These are phyloP conservation scores for Eretmochelys imbricata DNA, from an alignment of 2,113 vertebrate genomes.

Conservation along the genomic window DNA sequence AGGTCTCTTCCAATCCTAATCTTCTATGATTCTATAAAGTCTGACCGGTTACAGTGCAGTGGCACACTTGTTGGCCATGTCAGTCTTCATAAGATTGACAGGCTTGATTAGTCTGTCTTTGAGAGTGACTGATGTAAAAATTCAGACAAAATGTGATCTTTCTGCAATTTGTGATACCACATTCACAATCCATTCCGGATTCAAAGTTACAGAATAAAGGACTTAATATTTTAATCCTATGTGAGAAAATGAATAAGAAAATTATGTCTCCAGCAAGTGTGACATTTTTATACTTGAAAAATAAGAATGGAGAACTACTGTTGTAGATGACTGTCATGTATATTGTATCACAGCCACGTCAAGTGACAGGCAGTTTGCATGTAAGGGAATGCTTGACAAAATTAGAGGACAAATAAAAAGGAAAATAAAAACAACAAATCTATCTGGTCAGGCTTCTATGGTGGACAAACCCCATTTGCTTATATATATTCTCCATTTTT, in stretches of 20 bases:
- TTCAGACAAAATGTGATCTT: constrained; percentile 25
- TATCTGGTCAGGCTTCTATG: neutral
- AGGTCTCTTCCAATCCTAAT: no score
- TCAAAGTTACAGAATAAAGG: constrained; percentile 50
- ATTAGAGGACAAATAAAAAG: constrained; percentile 14
- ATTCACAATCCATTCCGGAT: constrained; percentile 28
- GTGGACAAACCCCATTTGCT: neutral
- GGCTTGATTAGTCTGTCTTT: constrained; percentile 59
- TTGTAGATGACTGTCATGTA: neutral
- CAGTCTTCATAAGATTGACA: constrained; percentile 64
- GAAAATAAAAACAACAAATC: neutral
- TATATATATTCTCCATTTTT: neutral
- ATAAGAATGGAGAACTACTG: neutral
- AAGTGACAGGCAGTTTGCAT: constrained; percentile 1
- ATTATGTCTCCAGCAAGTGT: constrained; percentile 29
- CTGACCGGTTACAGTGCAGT: constrained; percentile 60
- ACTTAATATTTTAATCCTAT: constrained; percentile 48
- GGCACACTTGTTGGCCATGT: constrained; percentile 51
- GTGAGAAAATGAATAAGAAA: constrained; percentile 54
- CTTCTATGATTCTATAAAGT: neutral
- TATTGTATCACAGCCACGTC: neutral
- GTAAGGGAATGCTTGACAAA: constrained; percentile 41
- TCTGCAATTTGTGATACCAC: constrained; percentile 37
- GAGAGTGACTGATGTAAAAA: constrained; percentile 50
- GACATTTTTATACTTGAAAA: constrained; percentile 22